Percentiles rank a stretch among this genome's conserved stretches.
These are phyloP conservation scores for Ochotona curzoniae DNA, from an alignment of 2,113 vertebrate species.

Conservation along the genomic window DNA sequence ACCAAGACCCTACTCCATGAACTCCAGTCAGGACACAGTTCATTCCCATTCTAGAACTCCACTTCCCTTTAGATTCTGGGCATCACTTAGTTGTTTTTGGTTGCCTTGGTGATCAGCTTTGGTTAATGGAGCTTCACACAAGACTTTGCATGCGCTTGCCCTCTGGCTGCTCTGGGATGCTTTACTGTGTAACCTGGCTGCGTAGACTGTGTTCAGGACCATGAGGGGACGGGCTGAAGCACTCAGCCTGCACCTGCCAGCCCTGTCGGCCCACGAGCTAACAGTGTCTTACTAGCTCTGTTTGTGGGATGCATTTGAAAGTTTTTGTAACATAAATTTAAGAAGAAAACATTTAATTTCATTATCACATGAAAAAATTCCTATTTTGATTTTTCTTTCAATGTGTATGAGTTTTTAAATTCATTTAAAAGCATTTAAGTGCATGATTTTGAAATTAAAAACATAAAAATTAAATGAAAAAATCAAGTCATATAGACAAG, in stretches of 20 bases:
- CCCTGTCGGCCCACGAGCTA: not conserved
- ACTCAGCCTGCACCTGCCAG: no score
- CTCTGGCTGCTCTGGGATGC: not conserved
- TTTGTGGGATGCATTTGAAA: not conserved
- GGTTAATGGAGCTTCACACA: no score
- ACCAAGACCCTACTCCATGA: not conserved
- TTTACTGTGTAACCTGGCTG: not conserved
- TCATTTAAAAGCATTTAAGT: not conserved
- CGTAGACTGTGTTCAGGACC: no score
- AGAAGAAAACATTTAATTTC: not conserved
- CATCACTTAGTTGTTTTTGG: not conserved
- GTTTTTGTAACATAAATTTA: not conserved
- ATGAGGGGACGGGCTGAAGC: fast-evolving
- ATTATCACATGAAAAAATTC: no score
- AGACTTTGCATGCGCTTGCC: not conserved
- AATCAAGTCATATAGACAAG: no score
- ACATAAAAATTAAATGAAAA: not conserved
- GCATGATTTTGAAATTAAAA: not conserved
- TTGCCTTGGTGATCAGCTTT: not conserved
- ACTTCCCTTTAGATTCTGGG: not conserved
- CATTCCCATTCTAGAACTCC: not conserved
- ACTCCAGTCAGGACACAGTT: not conserved
- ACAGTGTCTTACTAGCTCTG: not conserved
- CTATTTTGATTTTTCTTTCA: not conserved
- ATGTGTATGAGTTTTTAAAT: no score